Conservation (phyloP, 2,797 vertebrate genomes). For the Spheniscus humboldti region DNA sequence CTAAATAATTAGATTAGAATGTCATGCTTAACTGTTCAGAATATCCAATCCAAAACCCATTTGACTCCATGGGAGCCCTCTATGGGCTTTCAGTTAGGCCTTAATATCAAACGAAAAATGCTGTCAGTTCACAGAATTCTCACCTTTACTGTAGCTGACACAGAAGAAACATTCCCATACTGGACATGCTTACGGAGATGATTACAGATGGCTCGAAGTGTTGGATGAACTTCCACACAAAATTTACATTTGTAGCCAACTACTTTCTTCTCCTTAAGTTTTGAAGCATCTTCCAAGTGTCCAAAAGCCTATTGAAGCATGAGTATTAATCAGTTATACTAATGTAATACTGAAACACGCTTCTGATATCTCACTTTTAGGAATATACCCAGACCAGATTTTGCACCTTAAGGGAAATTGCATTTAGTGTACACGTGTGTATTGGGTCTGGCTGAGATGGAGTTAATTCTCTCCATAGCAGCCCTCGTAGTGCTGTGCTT, state of each 20-base stretch:
- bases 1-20: neutral
- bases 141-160: slow-evolving; percentile 75
- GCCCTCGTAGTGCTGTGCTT: neutral
- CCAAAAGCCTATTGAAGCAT: slow-evolving; percentile 64
- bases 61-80: neutral
- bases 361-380: slow-evolving; percentile 68
- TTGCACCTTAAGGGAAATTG: slow-evolving; percentile 24
- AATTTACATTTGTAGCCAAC: slow-evolving; percentile 98
- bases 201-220: slow-evolving; percentile 96
- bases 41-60: neutral
- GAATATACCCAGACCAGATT: slow-evolving; percentile 88
- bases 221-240: slow-evolving; percentile 95
- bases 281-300: slow-evolving; percentile 75
- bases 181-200: slow-evolving; percentile 97
- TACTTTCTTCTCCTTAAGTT: slow-evolving; percentile 79
- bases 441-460: neutral
- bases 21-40: neutral
- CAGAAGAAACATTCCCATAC: slow-evolving; percentile 88
- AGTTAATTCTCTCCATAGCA: neutral
- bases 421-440: neutral
- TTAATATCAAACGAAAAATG: neutral
- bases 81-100: neutral
- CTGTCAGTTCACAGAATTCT: slow-evolving; percentile 19
- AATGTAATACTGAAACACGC: slow-evolving; percentile 62
- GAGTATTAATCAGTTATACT: neutral